Conservation (phyloP, 2,888 invertebrate genomes). For the Stictocephala bisonia region DNA sequence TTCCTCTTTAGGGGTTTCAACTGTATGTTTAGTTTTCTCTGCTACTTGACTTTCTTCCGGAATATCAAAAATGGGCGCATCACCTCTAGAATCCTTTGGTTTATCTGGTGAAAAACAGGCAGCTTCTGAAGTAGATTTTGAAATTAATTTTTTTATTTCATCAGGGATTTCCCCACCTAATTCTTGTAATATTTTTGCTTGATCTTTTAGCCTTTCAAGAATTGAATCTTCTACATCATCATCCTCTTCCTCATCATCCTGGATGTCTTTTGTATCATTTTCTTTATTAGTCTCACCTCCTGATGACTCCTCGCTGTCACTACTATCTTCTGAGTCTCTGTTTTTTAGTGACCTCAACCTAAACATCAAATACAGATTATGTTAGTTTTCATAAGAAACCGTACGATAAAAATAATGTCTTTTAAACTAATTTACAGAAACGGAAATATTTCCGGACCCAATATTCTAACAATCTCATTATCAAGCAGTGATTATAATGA, state of each 20-base stretch:
- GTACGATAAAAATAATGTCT: no score
- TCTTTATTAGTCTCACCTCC: not conserved
- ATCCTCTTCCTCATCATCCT: slow-evolving; percentile 51
- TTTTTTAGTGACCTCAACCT: slow-evolving; percentile 31
- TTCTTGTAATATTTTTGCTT: slow-evolving; percentile 68
- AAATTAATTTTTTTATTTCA: slow-evolving; percentile 64
- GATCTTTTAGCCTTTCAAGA: slow-evolving; percentile 68
- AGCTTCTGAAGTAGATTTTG: no score
- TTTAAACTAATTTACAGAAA: no score
- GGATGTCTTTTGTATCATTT: not conserved
- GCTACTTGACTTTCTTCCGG: slow-evolving; percentile 51
- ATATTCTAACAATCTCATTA: no score
- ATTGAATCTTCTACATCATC: slow-evolving; percentile 67
- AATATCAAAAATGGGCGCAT: no score
- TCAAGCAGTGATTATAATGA: no score
- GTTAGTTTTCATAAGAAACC: no score
- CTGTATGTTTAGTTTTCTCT: slow-evolving; percentile 38
- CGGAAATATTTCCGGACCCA: no score
- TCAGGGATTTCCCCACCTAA: slow-evolving; percentile 69
- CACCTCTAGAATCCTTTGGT: no score
- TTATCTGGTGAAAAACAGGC: no score
- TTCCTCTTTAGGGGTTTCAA: no score
- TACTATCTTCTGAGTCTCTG: slow-evolving; percentile 5
- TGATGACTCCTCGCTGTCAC: not conserved
- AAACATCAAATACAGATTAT: not conserved